These are phyloP conservation scores for Bembecia ichneumoniformis DNA, from an alignment of 2,888 invertebrate species.

Conservation along the genomic window DNA sequence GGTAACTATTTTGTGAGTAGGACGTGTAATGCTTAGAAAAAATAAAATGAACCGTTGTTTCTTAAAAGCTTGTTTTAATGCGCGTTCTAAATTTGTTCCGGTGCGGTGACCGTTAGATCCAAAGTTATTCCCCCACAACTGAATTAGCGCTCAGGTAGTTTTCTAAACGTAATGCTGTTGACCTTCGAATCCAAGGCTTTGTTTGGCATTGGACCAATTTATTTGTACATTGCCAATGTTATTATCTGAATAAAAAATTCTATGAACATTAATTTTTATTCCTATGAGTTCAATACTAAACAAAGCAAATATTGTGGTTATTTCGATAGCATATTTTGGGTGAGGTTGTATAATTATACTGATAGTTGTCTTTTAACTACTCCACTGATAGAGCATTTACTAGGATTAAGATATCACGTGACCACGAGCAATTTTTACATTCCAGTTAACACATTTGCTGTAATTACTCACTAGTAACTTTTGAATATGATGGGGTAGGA, in stretches of 20 bases:
- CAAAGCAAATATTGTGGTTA: too few species aligned
- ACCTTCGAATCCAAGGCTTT: background rate
- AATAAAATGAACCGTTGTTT: too few species aligned
- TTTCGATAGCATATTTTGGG: background rate
- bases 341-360: background rate
- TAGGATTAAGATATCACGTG: slow-evolving; percentile 40
- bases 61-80: too few species aligned
- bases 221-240: background rate
- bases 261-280: too few species aligned
- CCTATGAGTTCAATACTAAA: too few species aligned
- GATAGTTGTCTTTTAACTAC: background rate
- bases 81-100: background rate
- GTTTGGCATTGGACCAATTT: background rate
- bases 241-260: background rate
- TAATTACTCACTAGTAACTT: slow-evolving; percentile 35
- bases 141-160: background rate
- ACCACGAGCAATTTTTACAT: slow-evolving; percentile 31
- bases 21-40: too few species aligned
- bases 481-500: slow-evolving; percentile 18
- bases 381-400: slow-evolving; percentile 4
- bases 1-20: too few species aligned
- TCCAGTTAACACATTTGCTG: slow-evolving; percentile 48
- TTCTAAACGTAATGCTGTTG: background rate
- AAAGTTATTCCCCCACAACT: background rate
- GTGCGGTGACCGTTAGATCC: background rate